These are phyloP conservation scores for Pseudanteris insignis DNA, from an alignment of 2,888 invertebrate species.

Conservation along the genomic window DNA sequence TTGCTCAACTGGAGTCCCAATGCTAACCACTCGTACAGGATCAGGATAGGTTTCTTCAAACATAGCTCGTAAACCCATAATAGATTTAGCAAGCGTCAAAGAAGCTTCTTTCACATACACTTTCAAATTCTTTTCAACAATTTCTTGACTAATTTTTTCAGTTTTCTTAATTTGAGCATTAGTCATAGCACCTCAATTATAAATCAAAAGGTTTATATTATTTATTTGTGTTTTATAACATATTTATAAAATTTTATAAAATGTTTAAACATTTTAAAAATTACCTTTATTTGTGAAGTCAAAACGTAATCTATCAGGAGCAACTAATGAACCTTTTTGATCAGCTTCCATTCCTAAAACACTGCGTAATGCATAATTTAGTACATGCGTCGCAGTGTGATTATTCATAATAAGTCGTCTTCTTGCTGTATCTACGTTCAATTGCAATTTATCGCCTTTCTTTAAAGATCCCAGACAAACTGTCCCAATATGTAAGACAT, in stretches of 20 bases:
- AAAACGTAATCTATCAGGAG: conserved; percentile 95
- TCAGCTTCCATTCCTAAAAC: conserved; percentile 92
- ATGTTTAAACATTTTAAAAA: no score
- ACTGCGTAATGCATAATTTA: conserved; percentile 92
- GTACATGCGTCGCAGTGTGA: conserved; percentile 96
- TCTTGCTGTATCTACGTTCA: conserved; percentile 85
- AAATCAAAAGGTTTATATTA: no score
- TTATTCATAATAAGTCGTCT: conserved; percentile 97
- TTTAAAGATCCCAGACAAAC: conserved; percentile 81
- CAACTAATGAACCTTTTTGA: conserved; percentile 96
- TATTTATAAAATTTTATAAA: no score
- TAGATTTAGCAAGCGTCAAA: conserved; percentile 87
- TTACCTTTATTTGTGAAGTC: conserved; percentile 91
- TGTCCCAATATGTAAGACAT: conserved; percentile 91
- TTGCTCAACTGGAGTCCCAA: conserved; percentile 91
- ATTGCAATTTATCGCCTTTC: conserved; percentile 84
- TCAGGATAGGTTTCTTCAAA: conserved; percentile 99
- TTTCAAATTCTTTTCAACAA: conserved; percentile 78
- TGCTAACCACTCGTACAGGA: conserved; percentile 91
- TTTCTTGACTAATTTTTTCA: conserved; percentile 81
- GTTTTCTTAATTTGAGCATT: conserved; percentile 85
- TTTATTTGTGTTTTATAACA: no score
- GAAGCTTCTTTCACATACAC: conserved; percentile 90
- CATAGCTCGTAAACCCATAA: conserved; percentile 93
- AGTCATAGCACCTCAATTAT: conserved; percentile 79